Base-by-base conservation (phyloP, 2,797 vertebrate genomes). In the Acanthopagrus latus region DNA sequence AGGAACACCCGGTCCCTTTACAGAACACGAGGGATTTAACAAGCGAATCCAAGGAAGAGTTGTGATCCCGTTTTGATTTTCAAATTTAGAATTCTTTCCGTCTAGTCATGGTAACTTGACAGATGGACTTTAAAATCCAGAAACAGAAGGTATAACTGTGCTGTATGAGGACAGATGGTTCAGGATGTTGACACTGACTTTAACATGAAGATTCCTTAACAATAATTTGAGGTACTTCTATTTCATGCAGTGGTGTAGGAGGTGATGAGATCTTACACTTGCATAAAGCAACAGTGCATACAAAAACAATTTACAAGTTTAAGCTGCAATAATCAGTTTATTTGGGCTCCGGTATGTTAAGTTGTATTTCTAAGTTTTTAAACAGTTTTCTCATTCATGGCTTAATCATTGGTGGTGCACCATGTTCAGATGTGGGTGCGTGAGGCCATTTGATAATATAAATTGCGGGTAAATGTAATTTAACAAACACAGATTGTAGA, bases 1-100 rank as follows among this genome's bases (percentile, higher is more conserved):
- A 81, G 56, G 13, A 50, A 75, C 64, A 66, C 50, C 59, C 38
- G 59, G 44, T 46, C 7, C 38, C 38, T 56, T 44, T 21, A 4
- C 56, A 21, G 60, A 58, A 48, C 10, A 48, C 29, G 33, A 57
- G 27, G 21, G 3, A 20, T 8, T 29, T 25, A 56, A 59, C 27
- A 58, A 33, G 44, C 21, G 44, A 67, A 54, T 64, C 68, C 20
- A 25, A 64, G n/a, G 48, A 27, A 65, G 57, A 47, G 27, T 71
- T 64, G 18, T 29, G 41, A 60, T 41, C 11, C 17, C 3, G 11
- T 27, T 66, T 47, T 51, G 66, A 55, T 76, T 81, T 54, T 62
- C 0, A 14, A 2, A 54, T 67, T 58, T 71, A 25, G 51, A 67
- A 77, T 65, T 50, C 47, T 25, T 21, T 74, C 18, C 23, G 20